Percentiles rank a stretch among this genome's conserved stretches.
These are phyloP conservation scores for Macrotis lagotis DNA, from an alignment of 2,113 vertebrate species.

Conservation along the genomic window DNA sequence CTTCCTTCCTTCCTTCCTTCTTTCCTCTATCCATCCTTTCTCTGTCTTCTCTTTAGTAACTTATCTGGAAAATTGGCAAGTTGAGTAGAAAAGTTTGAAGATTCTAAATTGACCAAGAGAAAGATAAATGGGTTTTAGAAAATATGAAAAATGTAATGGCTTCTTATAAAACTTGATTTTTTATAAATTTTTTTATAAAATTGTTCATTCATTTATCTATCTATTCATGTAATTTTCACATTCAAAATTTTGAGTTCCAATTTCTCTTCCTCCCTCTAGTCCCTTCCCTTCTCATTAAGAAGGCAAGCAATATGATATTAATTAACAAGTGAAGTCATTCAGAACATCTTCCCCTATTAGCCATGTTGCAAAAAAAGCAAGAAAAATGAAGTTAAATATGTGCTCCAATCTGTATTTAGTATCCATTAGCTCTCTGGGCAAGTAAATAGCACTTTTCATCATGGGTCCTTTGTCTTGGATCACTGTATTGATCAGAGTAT, in stretches of 20 bases:
- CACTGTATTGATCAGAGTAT: neutral
- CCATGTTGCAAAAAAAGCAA: neutral
- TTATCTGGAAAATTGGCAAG: constrained; percentile 5
- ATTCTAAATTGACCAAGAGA: constrained; percentile 20
- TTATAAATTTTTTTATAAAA: no score
- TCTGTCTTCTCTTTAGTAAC: neutral
- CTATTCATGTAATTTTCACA: neutral
- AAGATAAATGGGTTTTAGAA: neutral
- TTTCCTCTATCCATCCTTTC: no score
- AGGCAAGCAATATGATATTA: neutral
- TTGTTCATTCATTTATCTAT: neutral
- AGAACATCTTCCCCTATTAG: neutral
- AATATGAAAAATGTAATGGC: neutral
- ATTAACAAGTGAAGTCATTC: neutral
- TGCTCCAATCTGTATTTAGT: neutral
- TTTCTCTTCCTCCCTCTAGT: no score
- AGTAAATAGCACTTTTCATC: neutral
- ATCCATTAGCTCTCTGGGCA: neutral
- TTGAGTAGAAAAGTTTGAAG: neutral
- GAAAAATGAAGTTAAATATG: neutral
- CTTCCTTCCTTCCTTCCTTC: no score
- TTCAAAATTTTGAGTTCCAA: neutral
- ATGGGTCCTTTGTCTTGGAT: neutral
- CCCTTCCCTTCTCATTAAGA: neutral
- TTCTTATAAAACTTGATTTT: neutral